These are phyloP conservation scores for Cassiopea xamachana DNA, from an alignment of 30 jellyfish, hydroid and myxozoan genomes.

Conservation along the genomic window DNA sequence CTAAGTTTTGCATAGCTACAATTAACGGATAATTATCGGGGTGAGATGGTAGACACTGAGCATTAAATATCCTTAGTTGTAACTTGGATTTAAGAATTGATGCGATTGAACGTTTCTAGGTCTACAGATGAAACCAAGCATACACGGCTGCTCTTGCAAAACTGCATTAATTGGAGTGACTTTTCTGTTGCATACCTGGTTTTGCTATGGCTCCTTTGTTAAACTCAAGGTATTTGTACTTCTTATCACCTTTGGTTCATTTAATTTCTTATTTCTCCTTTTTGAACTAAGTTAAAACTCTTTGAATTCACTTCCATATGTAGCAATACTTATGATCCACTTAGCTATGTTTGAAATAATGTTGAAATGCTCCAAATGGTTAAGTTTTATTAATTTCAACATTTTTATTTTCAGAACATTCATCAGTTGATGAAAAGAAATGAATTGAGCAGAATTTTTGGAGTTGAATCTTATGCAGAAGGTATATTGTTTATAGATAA, in stretches of 20 bases:
- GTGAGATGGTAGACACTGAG: no score
- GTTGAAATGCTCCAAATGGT: no score
- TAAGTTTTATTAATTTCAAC: no score
- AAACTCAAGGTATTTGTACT: conserved; percentile 6
- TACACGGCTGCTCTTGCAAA: conserved; percentile 47
- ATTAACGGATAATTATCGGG: no score
- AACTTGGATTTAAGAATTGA: neutral
- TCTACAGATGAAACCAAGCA: conserved; percentile 70
- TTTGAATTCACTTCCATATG: no score
- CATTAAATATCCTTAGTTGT: neutral
- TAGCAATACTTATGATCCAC: no score
- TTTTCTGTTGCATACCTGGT: conserved; percentile 29
- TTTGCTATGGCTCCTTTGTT: conserved; percentile 36
- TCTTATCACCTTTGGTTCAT: neutral
- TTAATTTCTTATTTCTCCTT: neutral
- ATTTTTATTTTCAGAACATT: conserved; percentile 64
- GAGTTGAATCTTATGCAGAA: conserved; percentile 77
- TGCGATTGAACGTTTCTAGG: conserved; percentile 16
- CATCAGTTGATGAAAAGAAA: conserved; percentile 88
- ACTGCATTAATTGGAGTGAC: conserved; percentile 32
- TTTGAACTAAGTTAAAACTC: no score
- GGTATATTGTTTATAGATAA: conserved; percentile 37
- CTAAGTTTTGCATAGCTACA: no score
- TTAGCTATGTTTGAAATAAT: no score
- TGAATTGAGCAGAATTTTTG: conserved; percentile 92